Conservation (phyloP, 2,888 invertebrate species). For the Lasioglossum morio region DNA sequence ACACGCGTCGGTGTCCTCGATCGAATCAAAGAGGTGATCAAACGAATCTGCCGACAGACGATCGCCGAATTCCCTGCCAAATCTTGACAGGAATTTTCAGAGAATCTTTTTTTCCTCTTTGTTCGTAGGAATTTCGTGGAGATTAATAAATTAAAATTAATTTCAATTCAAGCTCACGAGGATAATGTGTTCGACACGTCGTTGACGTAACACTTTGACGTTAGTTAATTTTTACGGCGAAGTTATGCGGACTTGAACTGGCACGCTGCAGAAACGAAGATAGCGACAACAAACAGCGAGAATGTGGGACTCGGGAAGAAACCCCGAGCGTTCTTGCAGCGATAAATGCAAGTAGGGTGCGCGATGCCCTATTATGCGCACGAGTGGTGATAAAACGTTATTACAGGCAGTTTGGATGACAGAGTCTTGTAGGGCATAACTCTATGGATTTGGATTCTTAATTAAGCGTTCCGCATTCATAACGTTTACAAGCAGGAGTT, state of each 20-base stretch:
- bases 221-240: background rate
- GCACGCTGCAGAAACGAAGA: background rate
- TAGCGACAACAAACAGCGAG: background rate
- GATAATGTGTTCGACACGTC: background rate
- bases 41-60: background rate
- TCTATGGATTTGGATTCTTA: constrained; percentile 10
- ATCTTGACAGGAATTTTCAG: too few species aligned
- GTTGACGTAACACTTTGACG: background rate
- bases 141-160: too few species aligned
- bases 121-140: too few species aligned
- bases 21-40: background rate
- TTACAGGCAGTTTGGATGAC: constrained; percentile 17
- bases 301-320: constrained; percentile 10
- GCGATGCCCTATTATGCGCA: constrained; percentile 17
- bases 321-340: constrained; percentile 11
- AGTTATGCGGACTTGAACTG: too few species aligned
- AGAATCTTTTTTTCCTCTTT: too few species aligned
- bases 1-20: background rate
- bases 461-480: constrained; percentile 15
- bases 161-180: background rate
- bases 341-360: constrained; percentile 21
- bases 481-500: constrained; percentile 10
- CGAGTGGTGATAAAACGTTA: constrained; percentile 21
- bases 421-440: constrained; percentile 15
- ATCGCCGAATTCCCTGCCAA: background rate